Evolutionary conservation across 1,140 invertebrate species (phyloP).

Genomic region (Drosophila hydei): DNA sequence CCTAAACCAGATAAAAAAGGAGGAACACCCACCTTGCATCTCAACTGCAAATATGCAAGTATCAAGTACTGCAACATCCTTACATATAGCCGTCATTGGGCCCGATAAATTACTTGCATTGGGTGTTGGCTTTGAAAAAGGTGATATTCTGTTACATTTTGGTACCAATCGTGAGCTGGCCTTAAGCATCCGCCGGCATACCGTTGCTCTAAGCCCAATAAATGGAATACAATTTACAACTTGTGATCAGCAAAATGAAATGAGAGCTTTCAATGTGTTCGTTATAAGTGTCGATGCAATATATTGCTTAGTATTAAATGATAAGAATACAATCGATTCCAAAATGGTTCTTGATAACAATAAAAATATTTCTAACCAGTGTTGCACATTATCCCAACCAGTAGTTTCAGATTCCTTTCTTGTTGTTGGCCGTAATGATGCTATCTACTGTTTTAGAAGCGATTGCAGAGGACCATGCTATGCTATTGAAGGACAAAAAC

Average conservation of each 20-base stretch:
- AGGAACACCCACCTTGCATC: slow-evolving; percentile 39
- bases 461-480: slow-evolving; percentile 65
- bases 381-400: slow-evolving; percentile 47
- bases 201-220: slow-evolving; percentile 33
- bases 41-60: slow-evolving; percentile 13
- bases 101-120: slow-evolving; percentile 41
- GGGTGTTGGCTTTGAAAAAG: slow-evolving; percentile 57
- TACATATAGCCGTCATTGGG: slow-evolving; percentile 29
- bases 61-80: slow-evolving; percentile 29
- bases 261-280: slow-evolving; percentile 35
- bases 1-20: slow-evolving; percentile 40
- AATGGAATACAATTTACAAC: slow-evolving; percentile 55
- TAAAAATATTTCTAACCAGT: slow-evolving; percentile 36
- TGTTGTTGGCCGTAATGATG: slow-evolving; percentile 60
- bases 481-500: slow-evolving; percentile 59
- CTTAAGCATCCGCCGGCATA: slow-evolving; percentile 39
- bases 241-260: slow-evolving; percentile 4
- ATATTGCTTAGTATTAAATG: slow-evolving; percentile 46
- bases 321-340: slow-evolving; percentile 38
- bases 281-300: slow-evolving; percentile 46
- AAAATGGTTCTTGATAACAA: slow-evolving; percentile 37
- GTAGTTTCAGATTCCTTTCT: slow-evolving; percentile 36
- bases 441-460: slow-evolving; percentile 63
- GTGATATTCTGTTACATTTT: slow-evolving; percentile 52
- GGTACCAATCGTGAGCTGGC: slow-evolving; percentile 38